Base-by-base conservation (phyloP, 2,888 invertebrate genomes). In the Agrotis ipsilon region DNA sequence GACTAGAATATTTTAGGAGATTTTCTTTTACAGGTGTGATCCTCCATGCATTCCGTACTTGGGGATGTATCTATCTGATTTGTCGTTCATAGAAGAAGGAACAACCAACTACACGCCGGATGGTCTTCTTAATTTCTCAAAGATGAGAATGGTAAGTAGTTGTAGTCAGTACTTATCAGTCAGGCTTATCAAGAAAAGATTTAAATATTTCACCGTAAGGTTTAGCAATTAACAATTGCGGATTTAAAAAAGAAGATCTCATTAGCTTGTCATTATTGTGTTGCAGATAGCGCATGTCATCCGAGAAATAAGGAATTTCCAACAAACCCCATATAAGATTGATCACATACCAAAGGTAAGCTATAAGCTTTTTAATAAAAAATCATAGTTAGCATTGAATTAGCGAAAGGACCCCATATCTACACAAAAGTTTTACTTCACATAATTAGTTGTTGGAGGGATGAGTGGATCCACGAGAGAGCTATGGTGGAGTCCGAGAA, bases 81-180 rank as follows among this genome's bases (percentile, higher is more conserved):
- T 99, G 61, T 98, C 98, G 5, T 99, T 99, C 92, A 98, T 99
- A 70, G 99, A 99, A 92, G 99, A 99, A 94, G 98, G 99, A 45
- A 98, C 98, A 4, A 98, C 98, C 0, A 98, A 98, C 91, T 98
- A 98, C 91, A 98, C 98, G 0, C 98, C 98, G 3, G 98, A 99
- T 79, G 98, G 98, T 66, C 97, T 99, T 19, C 96, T 99, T 57
- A 99, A 99, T 91, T 99, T 99, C 93, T 98, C 99, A 9, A 99
- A 99, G 94, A 98, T 99, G 98, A 96, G 99, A 95, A 99, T 99
- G 99, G 98, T 98, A 94, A 90, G 93, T n/a, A n/a, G 27, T 43
- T 49, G 2, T n/a, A 13, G n/a, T 46, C n/a, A n/a, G n/a, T n/a
- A n/a, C n/a, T n/a, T n/a, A n/a, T n/a, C n/a, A n/a, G n/a, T n/a